Conservation (phyloP, 2,797 vertebrate genomes). For the Coregonus sp. region DNA sequence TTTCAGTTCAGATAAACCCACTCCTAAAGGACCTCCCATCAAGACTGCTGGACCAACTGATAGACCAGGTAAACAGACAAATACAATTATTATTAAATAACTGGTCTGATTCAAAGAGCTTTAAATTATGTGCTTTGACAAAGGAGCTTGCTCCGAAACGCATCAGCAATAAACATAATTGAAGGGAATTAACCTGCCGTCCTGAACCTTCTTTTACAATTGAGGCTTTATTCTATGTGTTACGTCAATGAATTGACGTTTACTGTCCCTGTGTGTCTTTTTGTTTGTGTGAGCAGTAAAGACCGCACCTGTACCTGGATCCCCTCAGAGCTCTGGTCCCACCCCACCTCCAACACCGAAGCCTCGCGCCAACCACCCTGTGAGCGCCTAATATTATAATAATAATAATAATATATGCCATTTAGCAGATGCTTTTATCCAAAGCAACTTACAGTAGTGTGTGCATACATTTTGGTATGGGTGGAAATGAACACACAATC, state of each 20-base stretch:
- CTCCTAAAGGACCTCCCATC: slow-evolving; percentile 72
- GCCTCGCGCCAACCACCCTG: slow-evolving; percentile 82
- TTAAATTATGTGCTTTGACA: too few relatives aligned
- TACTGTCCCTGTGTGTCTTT: slow-evolving; percentile 5
- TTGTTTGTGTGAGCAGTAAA: slow-evolving; percentile 50
- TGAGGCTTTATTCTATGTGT: not conserved
- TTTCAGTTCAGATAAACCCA: slow-evolving; percentile 71
- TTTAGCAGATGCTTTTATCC: too few relatives aligned
- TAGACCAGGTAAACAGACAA: slow-evolving; percentile 69
- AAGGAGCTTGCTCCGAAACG: too few relatives aligned
- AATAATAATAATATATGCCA: too few relatives aligned
- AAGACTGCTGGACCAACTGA: slow-evolving; percentile 62
- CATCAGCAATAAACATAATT: too few relatives aligned
- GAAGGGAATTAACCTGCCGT: not conserved
- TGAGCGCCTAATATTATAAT: slow-evolving; percentile 63
- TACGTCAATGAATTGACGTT: not conserved
- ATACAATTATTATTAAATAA: not conserved
- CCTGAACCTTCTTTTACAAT: not conserved
- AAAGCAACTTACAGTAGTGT: too few relatives aligned
- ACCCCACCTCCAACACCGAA: slow-evolving; percentile 84
- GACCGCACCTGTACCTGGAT: slow-evolving; percentile 28
- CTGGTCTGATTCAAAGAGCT: not conserved
- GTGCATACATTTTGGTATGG: too few relatives aligned
- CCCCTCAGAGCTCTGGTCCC: slow-evolving; percentile 55
- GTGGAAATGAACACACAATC: too few relatives aligned